Percentiles rank a stretch among this genome's conserved stretches.
Conservation (phyloP, 2,888 invertebrate genomes). For the Torymus auratus region DNA sequence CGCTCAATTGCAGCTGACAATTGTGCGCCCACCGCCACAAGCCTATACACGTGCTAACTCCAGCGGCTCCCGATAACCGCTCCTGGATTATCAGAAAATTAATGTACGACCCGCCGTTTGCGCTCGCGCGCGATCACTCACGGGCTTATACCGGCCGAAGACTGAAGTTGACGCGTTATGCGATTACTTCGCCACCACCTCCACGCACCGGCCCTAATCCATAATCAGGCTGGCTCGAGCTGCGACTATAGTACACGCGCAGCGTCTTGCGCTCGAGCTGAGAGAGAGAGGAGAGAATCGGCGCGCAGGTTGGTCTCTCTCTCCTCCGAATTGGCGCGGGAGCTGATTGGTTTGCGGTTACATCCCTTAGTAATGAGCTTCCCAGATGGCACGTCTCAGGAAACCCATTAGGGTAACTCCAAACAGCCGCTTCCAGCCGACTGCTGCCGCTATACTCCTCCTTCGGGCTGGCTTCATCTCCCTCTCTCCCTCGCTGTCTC, state of each 20-base stretch:
- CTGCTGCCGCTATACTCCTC: background rate
- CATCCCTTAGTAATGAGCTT: constrained; percentile 75
- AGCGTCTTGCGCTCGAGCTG: constrained; percentile 70
- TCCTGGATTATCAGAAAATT: constrained; percentile 51
- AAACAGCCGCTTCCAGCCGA: constrained; percentile 62
- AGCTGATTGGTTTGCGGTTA: constrained; percentile 76
- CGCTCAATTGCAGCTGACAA: constrained; percentile 31
- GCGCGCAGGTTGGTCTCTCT: background rate
- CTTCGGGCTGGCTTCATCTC: background rate
- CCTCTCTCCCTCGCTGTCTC: background rate
- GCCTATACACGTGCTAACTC: constrained; percentile 9
- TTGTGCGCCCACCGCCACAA: background rate
- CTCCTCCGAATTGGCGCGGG: constrained; percentile 64
- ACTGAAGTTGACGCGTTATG: constrained; percentile 49
- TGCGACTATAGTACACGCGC: too few relatives aligned
- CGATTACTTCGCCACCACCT: constrained; percentile 32
- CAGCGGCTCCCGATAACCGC: background rate
- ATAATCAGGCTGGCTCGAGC: constrained; percentile 66
- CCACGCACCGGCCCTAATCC: constrained; percentile 59
- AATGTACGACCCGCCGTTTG: constrained; percentile 33
- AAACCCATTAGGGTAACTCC: constrained; percentile 73
- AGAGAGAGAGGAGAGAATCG: constrained; percentile 58
- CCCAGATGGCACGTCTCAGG: constrained; percentile 75
- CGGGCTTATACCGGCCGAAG: constrained; percentile 18
- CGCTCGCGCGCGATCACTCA: constrained; percentile 2